Conservation (phyloP, 1,140 invertebrate genomes). For the Ylistrum balloti region DNA sequence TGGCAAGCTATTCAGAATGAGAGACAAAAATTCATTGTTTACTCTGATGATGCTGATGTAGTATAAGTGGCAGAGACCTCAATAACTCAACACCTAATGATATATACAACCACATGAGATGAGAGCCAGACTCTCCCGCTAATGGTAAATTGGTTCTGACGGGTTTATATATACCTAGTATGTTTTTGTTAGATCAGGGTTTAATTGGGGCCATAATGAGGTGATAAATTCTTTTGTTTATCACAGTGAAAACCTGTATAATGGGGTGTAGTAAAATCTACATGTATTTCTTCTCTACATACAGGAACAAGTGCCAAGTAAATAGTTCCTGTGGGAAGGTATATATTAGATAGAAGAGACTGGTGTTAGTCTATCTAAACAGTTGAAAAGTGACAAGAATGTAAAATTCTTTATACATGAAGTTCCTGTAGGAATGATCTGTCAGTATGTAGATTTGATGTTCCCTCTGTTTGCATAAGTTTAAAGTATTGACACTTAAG, state of each 20-base stretch:
- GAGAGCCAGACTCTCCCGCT: background rate
- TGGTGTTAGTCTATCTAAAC: too few relatives aligned
- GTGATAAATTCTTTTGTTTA: constrained; percentile 1
- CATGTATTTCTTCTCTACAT: too few relatives aligned
- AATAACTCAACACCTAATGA: background rate
- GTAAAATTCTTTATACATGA: background rate
- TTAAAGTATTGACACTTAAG: too few relatives aligned
- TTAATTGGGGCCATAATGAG: background rate
- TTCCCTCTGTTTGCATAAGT: too few relatives aligned
- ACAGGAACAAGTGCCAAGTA: too few relatives aligned
- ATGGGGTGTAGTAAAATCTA: background rate
- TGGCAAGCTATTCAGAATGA: background rate
- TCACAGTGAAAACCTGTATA: background rate
- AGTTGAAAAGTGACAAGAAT: background rate
- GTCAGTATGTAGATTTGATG: background rate
- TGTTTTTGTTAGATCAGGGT: background rate
- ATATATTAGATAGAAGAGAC: too few relatives aligned
- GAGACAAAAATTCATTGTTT: background rate
- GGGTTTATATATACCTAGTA: background rate
- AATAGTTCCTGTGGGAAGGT: too few relatives aligned
- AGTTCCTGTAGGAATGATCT: background rate
- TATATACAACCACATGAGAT: background rate
- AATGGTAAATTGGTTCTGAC: background rate
- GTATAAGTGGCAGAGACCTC: background rate
- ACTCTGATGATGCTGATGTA: background rate